phyloP scores from a whole-genome alignment of 2,113 vertebrate species.

The Halcyon senegalensis region DNA sequence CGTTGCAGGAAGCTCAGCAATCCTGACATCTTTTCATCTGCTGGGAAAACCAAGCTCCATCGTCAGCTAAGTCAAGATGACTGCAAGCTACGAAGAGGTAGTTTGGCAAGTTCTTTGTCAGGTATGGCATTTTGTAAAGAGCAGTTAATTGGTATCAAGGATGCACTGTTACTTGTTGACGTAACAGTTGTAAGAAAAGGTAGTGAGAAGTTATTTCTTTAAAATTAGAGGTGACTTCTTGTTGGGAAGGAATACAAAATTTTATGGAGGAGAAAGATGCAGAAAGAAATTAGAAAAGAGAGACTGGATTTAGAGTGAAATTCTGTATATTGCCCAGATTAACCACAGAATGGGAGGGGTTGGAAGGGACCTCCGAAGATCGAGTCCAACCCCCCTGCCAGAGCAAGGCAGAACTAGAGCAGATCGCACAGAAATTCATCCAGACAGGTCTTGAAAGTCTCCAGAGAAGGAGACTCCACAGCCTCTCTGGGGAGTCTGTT shows the following conservation, averaged over 20 bases:
- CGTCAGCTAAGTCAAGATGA: slow-evolving; percentile 95
- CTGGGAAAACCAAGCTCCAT: slow-evolving; percentile 90
- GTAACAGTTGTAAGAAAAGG: neutral
- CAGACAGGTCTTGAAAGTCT: too few species aligned
- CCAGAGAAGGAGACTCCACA: too few species aligned
- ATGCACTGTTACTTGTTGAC: neutral
- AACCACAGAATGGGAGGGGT: neutral
- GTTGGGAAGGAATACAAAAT: neutral
- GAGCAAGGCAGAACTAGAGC: too few species aligned
- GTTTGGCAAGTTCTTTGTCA: slow-evolving; percentile 85
- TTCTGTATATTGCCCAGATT: neutral
- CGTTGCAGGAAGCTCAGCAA: slow-evolving; percentile 95
- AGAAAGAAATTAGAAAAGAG: neutral
- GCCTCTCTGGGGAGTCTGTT: too few species aligned
- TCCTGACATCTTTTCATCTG: slow-evolving; percentile 90
- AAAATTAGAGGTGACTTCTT: neutral
- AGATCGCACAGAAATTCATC: too few species aligned
- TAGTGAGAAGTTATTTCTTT: neutral
- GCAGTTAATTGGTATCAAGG: neutral
- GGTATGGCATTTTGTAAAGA: slow-evolving; percentile 72
- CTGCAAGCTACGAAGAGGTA: slow-evolving; percentile 86
- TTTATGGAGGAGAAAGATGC: neutral
- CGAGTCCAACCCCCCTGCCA: too few species aligned
- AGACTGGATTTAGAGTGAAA: neutral
- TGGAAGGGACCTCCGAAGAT: too few species aligned